Evolutionary conservation across 2,113 vertebrate species (phyloP), one percentile per base, ranked within the genome.

Genomic region (Callopanchax toddi): DNA sequence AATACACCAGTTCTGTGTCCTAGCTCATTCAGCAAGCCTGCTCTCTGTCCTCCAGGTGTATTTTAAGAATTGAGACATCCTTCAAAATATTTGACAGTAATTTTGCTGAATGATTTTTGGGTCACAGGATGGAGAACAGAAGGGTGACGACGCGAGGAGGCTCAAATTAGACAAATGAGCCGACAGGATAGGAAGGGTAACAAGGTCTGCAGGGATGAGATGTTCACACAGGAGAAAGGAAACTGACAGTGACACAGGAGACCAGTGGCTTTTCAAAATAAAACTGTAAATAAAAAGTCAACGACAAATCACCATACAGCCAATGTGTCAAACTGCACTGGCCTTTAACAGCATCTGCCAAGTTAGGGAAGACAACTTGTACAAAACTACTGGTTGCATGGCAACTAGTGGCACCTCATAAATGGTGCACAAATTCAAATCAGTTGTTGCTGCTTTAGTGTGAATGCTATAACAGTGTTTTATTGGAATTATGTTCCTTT

Each of bases 311-410:
- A 5, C 26, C 5, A 6, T 32, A n/a, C 25, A 51, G 5, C 23
- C 12, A 20, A 6, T 20, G 29, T 53, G 29, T 21, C 51, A 53
- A 53, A 36, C 1, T 36, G 51, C 26, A 51, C 29, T 11, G 23
- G 17, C 48, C 17, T 51, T 29, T 29, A 29, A 17, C 8, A 51
- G n/a, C 26, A 18, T 32, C 25, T 32, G 17, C 17, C 49, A 51
- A 51, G 25, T 32, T 32, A 21, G 51, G 12, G 15, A 54, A 36
- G 32, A 54, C 32, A 54, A 36, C 18, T 21, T 54, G 32, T 6
- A 52, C 50, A 52, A 34, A 51, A 18, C 4, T 53, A 13, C 34
- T 39, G 18, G 17, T 51, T 32, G 17, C 49, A 51, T 51, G 49
- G 49, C n/a, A 32, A 51, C 26, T 51, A 32, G 15, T 51, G 40